Conservation (phyloP, 64 coral and sea anemone species). For the Acropora yongei region DNA sequence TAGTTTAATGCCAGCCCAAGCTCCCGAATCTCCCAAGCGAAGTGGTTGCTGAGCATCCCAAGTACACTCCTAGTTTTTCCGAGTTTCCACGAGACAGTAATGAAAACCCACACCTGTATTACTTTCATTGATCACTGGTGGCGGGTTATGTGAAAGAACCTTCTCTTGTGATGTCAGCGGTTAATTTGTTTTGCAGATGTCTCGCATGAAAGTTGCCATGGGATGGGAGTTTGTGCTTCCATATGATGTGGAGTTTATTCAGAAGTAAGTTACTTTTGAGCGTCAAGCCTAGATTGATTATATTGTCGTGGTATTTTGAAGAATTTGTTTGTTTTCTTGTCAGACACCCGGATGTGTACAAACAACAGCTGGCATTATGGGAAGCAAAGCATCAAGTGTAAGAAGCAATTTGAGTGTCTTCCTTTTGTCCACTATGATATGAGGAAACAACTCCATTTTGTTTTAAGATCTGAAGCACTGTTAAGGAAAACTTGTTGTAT, state of each 20-base stretch:
- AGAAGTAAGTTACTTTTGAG: slow-evolving; percentile 70
- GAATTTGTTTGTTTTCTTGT: not conserved
- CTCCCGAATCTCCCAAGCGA: too few species aligned
- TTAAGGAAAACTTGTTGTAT: too few species aligned
- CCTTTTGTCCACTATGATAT: not conserved
- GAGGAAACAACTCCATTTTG: too few species aligned
- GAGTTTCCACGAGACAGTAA: too few species aligned
- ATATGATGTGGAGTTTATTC: slow-evolving; percentile 82
- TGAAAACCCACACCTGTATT: too few species aligned
- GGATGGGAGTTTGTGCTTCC: slow-evolving; percentile 94
- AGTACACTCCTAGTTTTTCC: too few species aligned
- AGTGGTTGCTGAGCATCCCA: too few species aligned
- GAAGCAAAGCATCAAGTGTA: slow-evolving; percentile 72
- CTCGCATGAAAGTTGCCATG: slow-evolving; percentile 87
- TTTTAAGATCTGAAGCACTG: too few species aligned
- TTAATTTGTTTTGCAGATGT: slow-evolving; percentile 51
- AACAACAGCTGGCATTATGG: slow-evolving; percentile 61
- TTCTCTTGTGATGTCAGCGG: not conserved
- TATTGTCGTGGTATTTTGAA: not conserved
- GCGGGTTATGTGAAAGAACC: not conserved
- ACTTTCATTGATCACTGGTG: too few species aligned
- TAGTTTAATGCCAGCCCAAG: too few species aligned
- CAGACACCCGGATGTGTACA: slow-evolving; percentile 69
- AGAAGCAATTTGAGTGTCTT: not conserved
- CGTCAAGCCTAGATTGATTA: not conserved